Evolutionary conservation across 2,113 vertebrate genomes (phyloP).

Genomic region (Cettia cetti): DNA sequence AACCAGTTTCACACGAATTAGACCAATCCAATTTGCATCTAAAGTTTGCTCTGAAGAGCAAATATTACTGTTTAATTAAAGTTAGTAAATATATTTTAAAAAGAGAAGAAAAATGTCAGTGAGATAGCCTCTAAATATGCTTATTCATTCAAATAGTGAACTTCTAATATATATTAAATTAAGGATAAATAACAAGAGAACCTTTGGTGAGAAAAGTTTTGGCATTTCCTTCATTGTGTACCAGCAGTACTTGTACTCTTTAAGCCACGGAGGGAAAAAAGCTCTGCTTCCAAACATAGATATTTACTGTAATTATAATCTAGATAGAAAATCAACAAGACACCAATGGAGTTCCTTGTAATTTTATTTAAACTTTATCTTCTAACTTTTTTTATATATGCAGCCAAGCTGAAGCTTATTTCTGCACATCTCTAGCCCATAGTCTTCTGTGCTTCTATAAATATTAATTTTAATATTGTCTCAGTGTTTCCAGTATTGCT

Average conservation of each 20-base stretch:
- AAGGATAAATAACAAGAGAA: background rate
- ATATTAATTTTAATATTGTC: background rate
- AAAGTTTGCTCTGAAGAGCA: background rate
- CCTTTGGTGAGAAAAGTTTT: background rate
- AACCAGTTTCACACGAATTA: background rate
- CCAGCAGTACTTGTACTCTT: accelerated
- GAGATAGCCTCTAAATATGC: background rate
- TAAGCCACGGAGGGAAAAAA: background rate
- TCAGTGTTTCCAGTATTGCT: background rate
- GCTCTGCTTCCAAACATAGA: background rate
- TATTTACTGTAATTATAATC: background rate
- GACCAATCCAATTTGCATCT: background rate
- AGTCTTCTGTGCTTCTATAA: background rate
- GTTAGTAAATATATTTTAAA: background rate
- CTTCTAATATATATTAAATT: background rate
- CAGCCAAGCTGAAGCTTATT: background rate
- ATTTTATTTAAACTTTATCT: background rate
- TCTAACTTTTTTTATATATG: background rate
- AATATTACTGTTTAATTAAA: background rate
- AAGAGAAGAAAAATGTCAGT: background rate
- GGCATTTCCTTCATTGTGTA: background rate
- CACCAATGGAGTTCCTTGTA: background rate
- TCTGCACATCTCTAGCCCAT: background rate
- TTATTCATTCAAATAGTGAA: background rate
- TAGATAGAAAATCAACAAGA: background rate